Conservation (phyloP, 30 jellyfish, hydroid and myxozoan species). For the Phacellophora camtschatica region DNA sequence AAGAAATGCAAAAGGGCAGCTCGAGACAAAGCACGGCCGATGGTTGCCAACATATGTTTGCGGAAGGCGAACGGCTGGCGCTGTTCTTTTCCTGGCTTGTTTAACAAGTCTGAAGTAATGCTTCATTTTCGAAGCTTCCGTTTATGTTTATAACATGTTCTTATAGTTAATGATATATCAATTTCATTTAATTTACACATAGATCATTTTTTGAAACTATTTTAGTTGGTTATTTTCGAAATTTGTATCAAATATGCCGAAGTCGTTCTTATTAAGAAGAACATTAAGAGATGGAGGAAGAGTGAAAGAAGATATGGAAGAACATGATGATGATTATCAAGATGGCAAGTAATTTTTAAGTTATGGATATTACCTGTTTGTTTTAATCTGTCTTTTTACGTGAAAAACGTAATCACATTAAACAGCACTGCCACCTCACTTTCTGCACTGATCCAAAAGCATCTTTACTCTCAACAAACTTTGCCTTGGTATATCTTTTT, state of each 20-base stretch:
- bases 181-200: too few relatives aligned
- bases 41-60: slow-evolving; percentile 25
- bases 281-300: slow-evolving; percentile 24
- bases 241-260: slow-evolving; percentile 66
- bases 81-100: slow-evolving; percentile 56
- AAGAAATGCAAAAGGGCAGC: slow-evolving; percentile 64
- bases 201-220: not conserved
- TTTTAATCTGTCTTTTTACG: not conserved
- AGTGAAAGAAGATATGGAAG: not conserved
- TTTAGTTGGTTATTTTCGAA: not conserved
- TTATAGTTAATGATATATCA: too few relatives aligned
- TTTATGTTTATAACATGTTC: slow-evolving; percentile 59
- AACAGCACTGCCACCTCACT: too few relatives aligned
- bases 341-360: too few relatives aligned
- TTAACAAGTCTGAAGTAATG: slow-evolving; percentile 8
- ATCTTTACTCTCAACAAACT: too few relatives aligned
- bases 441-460: too few relatives aligned
- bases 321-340: slow-evolving; percentile 2
- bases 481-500: too few relatives aligned
- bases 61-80: slow-evolving; percentile 46
- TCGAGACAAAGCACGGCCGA: slow-evolving; percentile 42
- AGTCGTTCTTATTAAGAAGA: slow-evolving; percentile 75
- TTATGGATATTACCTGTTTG: too few relatives aligned
- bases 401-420: not conserved
- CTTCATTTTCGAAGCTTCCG: slow-evolving; percentile 9